phyloP scores from a whole-genome alignment of 1,140 invertebrate species.

The Megathymus violae region DNA sequence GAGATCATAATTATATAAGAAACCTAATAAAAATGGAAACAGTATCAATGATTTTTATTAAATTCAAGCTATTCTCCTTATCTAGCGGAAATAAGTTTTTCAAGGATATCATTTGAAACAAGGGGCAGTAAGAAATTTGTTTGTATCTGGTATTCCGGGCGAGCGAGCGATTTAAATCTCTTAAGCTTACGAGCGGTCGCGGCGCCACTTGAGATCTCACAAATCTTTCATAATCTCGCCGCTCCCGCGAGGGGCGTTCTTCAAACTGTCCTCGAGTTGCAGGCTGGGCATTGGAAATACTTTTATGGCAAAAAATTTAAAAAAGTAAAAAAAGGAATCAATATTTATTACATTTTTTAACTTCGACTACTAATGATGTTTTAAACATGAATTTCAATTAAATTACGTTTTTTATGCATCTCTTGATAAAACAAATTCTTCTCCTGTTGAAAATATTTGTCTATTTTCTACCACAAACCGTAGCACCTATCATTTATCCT shows the following conservation, averaged over 20 bases:
- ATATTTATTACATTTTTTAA: too few relatives aligned
- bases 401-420: too few relatives aligned
- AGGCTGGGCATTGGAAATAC: background rate
- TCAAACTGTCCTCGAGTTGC: slow-evolving; percentile 54
- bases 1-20: too few relatives aligned
- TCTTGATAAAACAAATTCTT: too few relatives aligned
- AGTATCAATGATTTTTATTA: background rate
- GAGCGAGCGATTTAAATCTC: slow-evolving; percentile 81
- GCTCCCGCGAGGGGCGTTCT: slow-evolving; percentile 69
- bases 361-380: too few relatives aligned
- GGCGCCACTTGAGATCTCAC: slow-evolving; percentile 74
- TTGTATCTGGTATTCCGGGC: slow-evolving; percentile 80
- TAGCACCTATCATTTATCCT: too few relatives aligned
- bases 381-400: too few relatives aligned
- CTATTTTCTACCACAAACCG: too few relatives aligned
- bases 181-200: slow-evolving; percentile 73
- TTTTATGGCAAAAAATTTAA: slow-evolving; percentile 10
- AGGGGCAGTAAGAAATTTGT: slow-evolving; percentile 66
- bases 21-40: too few relatives aligned
- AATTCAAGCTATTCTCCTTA: slow-evolving; percentile 30
- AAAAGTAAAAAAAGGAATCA: too few relatives aligned
- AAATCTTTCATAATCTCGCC: slow-evolving; percentile 83
- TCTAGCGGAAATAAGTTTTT: slow-evolving; percentile 36
- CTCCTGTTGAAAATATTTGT: too few relatives aligned
- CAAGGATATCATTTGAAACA: slow-evolving; percentile 49